Percentiles rank a stretch among this genome's conserved stretches.
Evolutionary conservation across 1,140 invertebrate genomes (phyloP).

Genomic region (Limonius californicus): DNA sequence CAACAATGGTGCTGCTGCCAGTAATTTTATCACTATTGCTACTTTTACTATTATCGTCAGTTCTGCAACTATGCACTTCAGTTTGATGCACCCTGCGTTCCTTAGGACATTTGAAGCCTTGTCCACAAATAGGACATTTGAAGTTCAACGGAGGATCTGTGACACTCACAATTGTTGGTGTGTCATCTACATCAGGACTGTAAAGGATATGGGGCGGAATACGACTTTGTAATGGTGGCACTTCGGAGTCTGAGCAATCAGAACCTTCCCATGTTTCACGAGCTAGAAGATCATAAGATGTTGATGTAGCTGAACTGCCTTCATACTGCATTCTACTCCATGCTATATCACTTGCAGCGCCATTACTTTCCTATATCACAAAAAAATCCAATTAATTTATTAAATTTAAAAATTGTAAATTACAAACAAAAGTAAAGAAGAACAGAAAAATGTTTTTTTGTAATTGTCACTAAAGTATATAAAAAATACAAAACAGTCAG

Average conservation of each 20-base stretch:
- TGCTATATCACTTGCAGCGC: constrained; percentile 45
- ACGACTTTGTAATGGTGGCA: constrained; percentile 34
- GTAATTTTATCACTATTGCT: neutral
- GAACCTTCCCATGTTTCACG: constrained; percentile 64
- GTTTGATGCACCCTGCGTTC: constrained; percentile 61
- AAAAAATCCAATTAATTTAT: no score
- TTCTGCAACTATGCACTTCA: constrained; percentile 44
- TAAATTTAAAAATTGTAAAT: no score
- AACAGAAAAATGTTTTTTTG: no score
- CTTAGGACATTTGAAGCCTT: constrained; percentile 60
- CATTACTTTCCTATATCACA: constrained; percentile 70
- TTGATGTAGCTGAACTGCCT: constrained; percentile 51
- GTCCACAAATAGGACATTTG: constrained; percentile 58
- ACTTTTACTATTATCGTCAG: constrained; percentile 3
- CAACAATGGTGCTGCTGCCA: constrained; percentile 9
- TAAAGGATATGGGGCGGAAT: constrained; percentile 18
- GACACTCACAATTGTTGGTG: constrained; percentile 34
- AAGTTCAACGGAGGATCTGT: constrained; percentile 44
- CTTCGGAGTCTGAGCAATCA: constrained; percentile 60
- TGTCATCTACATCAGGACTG: constrained; percentile 24
- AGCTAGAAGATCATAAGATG: constrained; percentile 63
- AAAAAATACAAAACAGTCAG: no score
- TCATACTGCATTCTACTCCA: constrained; percentile 43
- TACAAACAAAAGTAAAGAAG: no score
- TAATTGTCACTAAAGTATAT: no score